These are phyloP conservation scores for Cynaeus angustus DNA, from an alignment of 2,888 invertebrate genomes.

Conservation along the genomic window DNA sequence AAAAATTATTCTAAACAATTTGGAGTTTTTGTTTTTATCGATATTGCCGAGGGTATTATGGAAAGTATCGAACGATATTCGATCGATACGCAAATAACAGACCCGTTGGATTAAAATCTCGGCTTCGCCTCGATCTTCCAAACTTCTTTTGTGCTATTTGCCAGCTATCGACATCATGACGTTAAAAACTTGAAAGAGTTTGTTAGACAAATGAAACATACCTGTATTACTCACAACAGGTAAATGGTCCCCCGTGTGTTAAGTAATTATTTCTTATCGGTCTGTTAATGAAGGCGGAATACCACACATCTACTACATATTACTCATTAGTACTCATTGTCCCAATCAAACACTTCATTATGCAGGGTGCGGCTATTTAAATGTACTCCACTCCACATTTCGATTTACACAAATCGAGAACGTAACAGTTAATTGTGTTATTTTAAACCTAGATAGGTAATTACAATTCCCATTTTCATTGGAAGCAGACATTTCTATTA, in stretches of 20 bases:
- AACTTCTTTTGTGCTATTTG: no score
- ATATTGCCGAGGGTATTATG: no score
- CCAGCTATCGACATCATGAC: no score
- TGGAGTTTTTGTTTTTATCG: no score
- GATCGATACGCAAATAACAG: no score
- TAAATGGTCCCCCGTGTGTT: background rate
- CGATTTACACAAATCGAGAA: constrained; percentile 11
- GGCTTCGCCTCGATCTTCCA: no score
- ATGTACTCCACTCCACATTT: background rate
- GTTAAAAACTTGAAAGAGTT: no score
- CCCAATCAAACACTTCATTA: constrained; percentile 18
- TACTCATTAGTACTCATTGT: constrained; percentile 11
- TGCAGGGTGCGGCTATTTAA: constrained; percentile 3
- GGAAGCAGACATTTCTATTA: constrained; percentile 21
- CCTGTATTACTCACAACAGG: background rate
- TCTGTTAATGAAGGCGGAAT: background rate
- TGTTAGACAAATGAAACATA: no score
- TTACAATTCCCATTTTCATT: constrained; percentile 26
- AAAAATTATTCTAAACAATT: no score
- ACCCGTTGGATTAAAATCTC: no score
- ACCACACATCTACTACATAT: background rate
- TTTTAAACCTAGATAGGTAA: constrained; percentile 21
- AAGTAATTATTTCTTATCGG: constrained; percentile 5
- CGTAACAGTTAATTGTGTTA: constrained; percentile 18
- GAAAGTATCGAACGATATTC: no score